Conservation (phyloP, 2,113 vertebrate genomes). For the Athene noctua region DNA sequence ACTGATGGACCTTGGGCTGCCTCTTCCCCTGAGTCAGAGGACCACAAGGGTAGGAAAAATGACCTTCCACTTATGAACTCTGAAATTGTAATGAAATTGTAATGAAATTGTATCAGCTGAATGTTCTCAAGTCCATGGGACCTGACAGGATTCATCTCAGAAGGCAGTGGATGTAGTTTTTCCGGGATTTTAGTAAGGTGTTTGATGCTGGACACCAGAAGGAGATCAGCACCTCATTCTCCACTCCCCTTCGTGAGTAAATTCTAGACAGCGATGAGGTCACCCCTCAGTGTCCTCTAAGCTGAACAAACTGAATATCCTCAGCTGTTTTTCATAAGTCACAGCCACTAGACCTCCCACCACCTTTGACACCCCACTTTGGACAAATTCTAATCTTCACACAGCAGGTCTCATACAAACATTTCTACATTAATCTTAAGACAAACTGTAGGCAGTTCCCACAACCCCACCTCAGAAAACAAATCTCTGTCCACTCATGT, state of each 20-base stretch:
- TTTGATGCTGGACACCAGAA: background rate
- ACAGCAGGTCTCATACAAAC: background rate
- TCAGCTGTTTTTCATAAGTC: background rate
- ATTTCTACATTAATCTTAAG: background rate
- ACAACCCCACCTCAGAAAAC: background rate
- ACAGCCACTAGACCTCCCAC: background rate
- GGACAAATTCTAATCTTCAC: background rate
- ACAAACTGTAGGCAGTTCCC: background rate
- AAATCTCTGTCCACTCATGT: background rate
- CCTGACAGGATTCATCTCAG: background rate
- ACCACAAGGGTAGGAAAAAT: background rate
- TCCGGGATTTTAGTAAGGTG: background rate
- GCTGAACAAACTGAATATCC: background rate
- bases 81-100: background rate
- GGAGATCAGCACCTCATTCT: background rate
- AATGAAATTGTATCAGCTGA: background rate
- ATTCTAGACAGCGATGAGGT: background rate
- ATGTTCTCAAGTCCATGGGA: background rate
- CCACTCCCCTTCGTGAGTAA: background rate
- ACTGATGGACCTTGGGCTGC: background rate
- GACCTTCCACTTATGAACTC: background rate
- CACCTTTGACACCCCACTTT: background rate
- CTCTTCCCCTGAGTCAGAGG: background rate
- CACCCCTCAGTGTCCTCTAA: background rate
- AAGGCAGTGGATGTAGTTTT: fast-evolving